phyloP scores from a whole-genome alignment of 2,888 invertebrate species.

The Fissipunctia ypsillon region DNA sequence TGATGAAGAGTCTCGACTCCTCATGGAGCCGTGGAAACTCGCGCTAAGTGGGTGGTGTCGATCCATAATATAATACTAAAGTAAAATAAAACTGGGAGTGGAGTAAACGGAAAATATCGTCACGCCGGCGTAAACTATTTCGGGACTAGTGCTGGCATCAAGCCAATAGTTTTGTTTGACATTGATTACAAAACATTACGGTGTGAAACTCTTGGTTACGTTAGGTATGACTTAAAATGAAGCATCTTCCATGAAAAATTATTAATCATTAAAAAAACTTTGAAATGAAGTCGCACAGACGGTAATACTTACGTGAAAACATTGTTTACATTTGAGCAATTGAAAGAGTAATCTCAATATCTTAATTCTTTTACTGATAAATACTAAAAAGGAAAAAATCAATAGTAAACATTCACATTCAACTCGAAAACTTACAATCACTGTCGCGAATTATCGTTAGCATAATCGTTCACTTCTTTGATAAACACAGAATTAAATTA shows the following conservation, averaged over 20 bases:
- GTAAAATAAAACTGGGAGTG: constrained; percentile 64
- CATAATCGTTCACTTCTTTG: constrained; percentile 32
- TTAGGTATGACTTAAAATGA: not conserved
- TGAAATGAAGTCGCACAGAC: not conserved
- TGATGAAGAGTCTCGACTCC: constrained; percentile 92
- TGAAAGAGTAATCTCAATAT: not conserved
- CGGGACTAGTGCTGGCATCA: constrained; percentile 79
- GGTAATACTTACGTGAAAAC: not conserved
- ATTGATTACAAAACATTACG: constrained; percentile 79
- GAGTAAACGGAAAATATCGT: constrained; percentile 69
- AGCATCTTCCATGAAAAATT: not conserved
- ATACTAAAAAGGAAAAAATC: constrained; percentile 30
- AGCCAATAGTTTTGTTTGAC: constrained; percentile 77
- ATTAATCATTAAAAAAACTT: not conserved
- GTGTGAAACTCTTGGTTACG: constrained; percentile 39
- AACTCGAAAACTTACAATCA: constrained; percentile 53
- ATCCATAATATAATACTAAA: constrained; percentile 76
- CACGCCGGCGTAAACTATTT: constrained; percentile 80
- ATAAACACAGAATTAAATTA: constrained; percentile 4
- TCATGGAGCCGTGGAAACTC: constrained; percentile 91
- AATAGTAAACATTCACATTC: constrained; percentile 22
- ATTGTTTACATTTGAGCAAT: not conserved
- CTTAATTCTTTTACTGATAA: not conserved
- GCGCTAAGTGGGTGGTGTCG: constrained; percentile 81
- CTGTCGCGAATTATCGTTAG: constrained; percentile 16